Conservation (phyloP, 2,797 vertebrate genomes). For the Pseudochaenichthys georgianus region DNA sequence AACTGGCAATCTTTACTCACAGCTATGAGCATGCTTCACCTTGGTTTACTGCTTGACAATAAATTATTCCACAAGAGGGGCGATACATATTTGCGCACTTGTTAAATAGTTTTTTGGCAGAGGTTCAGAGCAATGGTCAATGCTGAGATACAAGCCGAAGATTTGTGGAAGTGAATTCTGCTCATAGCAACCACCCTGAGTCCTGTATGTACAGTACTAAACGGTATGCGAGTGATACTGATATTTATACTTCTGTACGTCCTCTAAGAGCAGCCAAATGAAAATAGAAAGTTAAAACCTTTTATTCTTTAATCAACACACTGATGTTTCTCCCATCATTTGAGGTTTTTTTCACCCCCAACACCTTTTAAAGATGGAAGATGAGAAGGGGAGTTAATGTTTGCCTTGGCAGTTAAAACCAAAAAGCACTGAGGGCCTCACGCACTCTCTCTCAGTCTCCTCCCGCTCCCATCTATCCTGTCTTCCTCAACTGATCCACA, state of each 20-base stretch:
- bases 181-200: slow-evolving; percentile 47
- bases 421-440: slow-evolving; percentile 74
- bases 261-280: slow-evolving; percentile 23
- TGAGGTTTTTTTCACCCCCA: slow-evolving; percentile 42
- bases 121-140: slow-evolving; percentile 54
- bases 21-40: slow-evolving; percentile 66
- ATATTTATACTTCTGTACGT: slow-evolving; percentile 21
- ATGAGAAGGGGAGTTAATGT: slow-evolving; percentile 62
- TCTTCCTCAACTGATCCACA: slow-evolving; percentile 78
- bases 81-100: slow-evolving; percentile 68
- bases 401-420: slow-evolving; percentile 75
- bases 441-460: slow-evolving; percentile 38
- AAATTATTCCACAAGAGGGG: slow-evolving; percentile 71
- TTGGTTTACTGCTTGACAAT: slow-evolving; percentile 68
- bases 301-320: slow-evolving; percentile 21
- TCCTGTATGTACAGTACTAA: slow-evolving; percentile 1
- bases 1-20: slow-evolving; percentile 67
- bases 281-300: slow-evolving; percentile 10
- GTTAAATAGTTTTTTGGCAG: slow-evolving; percentile 75
- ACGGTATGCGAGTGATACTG: neutral
- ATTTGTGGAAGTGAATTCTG: slow-evolving; percentile 25
- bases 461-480: slow-evolving; percentile 66
- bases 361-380: slow-evolving; percentile 74
- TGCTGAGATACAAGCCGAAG: slow-evolving; percentile 56
- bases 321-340: slow-evolving; percentile 40